Base-by-base conservation (phyloP, 2,888 invertebrate species). In the Oeneis ivallda region DNA sequence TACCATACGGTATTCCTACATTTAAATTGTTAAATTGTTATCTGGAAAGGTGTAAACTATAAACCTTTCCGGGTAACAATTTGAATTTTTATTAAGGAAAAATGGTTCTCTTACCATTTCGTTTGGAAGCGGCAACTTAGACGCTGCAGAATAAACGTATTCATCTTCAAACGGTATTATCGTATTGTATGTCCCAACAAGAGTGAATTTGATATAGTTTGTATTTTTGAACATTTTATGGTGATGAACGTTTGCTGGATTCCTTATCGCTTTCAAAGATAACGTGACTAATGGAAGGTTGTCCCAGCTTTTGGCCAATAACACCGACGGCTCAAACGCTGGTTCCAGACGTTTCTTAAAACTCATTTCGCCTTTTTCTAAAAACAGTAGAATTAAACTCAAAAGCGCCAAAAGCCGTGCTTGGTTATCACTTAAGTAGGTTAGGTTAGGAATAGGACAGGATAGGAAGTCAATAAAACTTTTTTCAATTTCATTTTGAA, bases 261-360 rank as follows among this genome's bases (percentile, higher is more conserved):
- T 73, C 11, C 83, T 75, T 13, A 71, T 66, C 0, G 79, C 77
- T 8, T 72, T 71, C 10, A 91, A 49, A 45, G 85, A 80, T 70
- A 91, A 71, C 0, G 77, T 79, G 10, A 92, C 70, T 7, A 86
- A 71, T 0, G 91, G 92, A 1, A 90, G 78, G 63, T 85, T 88
- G 56, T 86, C 83, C 89, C 89, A 92, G 71, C 92, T 92, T 64
- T 84, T 85, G 4, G 74, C 71, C 0, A 72, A 63, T 13, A 85
- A 68, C 5, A 76, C 65, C 0, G 82, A 67, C 0, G 77, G 82
- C n/a, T 69, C 62, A 2, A 77, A 59, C 57, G 81, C 75, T 3
- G 87, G 89, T 64, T 89, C 82, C 82, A 92, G 75, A 6, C 88
- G 83, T 72, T 85, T 85, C 63, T 75, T 79, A 0, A 89, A 66